Evolutionary conservation across 2,888 invertebrate genomes (phyloP).

Genomic region (Andrena trimmerana): DNA sequence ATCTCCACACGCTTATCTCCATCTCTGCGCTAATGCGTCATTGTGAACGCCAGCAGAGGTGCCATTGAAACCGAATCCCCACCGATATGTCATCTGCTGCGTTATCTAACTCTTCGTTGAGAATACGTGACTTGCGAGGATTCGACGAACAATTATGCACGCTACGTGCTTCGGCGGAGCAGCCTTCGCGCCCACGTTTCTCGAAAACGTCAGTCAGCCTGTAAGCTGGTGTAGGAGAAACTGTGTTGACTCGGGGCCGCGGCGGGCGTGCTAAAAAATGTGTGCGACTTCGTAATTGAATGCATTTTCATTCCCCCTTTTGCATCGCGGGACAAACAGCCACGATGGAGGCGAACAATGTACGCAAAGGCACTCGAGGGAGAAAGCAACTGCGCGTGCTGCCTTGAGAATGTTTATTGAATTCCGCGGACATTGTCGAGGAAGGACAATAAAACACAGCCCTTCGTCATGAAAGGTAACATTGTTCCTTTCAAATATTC

Average conservation of each 20-base stretch:
- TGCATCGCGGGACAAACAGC: background rate
- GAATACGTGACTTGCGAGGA: conserved; percentile 58
- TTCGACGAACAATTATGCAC: conserved; percentile 50
- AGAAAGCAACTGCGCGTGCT: background rate
- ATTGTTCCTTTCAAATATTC: background rate
- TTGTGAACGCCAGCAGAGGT: background rate
- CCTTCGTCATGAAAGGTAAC: conserved; percentile 25
- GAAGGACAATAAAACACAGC: too few species aligned
- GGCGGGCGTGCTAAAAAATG: background rate
- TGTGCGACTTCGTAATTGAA: background rate
- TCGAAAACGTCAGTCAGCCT: background rate
- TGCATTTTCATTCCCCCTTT: background rate
- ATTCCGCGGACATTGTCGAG: background rate
- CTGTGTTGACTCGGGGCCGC: background rate
- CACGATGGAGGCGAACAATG: background rate
- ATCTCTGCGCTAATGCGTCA: too few species aligned
- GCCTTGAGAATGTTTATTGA: conserved; percentile 5
- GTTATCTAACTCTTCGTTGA: conserved; percentile 40
- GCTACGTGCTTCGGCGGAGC: conserved; percentile 42
- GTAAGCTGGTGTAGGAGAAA: background rate
- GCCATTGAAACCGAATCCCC: conserved; percentile 38
- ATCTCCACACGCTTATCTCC: too few species aligned
- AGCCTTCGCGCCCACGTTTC: conserved; percentile 24
- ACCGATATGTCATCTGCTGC: conserved; percentile 23
- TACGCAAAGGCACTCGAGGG: background rate